Conservation (phyloP, 1,140 invertebrate species). For the Dysdera silvatica region DNA sequence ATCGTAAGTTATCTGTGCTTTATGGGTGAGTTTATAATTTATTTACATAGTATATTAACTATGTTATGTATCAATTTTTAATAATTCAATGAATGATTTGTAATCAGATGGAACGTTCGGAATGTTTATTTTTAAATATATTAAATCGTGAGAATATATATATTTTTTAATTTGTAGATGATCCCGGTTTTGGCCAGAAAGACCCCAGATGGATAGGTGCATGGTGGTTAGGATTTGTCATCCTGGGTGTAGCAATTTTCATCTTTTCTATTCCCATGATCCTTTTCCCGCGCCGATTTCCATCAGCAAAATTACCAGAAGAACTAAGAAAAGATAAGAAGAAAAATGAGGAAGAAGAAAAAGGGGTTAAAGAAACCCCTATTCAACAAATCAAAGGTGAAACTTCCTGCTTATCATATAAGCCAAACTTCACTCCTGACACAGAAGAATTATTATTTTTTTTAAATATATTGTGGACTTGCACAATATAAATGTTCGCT, state of each 20-base stretch:
- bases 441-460: too few relatives aligned
- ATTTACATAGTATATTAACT: too few relatives aligned
- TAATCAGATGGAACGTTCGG: too few relatives aligned
- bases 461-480: too few relatives aligned
- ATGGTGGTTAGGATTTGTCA: constrained; percentile 51
- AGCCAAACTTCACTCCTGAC: too few relatives aligned
- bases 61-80: too few relatives aligned
- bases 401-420: not conserved
- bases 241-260: constrained; percentile 32
- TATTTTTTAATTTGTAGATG: constrained; percentile 28
- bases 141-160: not conserved
- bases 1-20: too few relatives aligned
- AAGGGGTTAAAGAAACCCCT: not conserved
- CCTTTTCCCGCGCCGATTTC: constrained; percentile 32
- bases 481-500: too few relatives aligned
- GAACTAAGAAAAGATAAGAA: constrained; percentile 3
- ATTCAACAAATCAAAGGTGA: constrained; percentile 23
- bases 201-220: constrained; percentile 47
- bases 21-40: too few relatives aligned
- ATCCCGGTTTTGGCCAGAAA: constrained; percentile 35
- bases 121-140: too few relatives aligned
- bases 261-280: constrained; percentile 35
- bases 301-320: not conserved
- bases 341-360: not conserved
- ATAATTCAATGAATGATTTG: too few relatives aligned